phyloP scores from a whole-genome alignment of 2,888 invertebrate species.

The Drosophila nr. perissopoda region DNA sequence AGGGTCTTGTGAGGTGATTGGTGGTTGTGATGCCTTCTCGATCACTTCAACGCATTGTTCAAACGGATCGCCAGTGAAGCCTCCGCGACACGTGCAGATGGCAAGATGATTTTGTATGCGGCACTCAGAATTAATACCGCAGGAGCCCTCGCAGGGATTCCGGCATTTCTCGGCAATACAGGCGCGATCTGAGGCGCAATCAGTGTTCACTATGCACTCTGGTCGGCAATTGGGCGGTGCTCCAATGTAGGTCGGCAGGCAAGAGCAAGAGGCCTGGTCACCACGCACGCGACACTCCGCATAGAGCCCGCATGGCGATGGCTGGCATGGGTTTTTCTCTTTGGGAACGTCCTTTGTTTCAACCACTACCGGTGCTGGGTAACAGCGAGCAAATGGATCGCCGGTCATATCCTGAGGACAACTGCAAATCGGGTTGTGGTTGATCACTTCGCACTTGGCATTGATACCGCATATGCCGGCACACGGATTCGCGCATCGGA shows the following conservation, averaged over 20 bases:
- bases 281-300: conserved; percentile 88
- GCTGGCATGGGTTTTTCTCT: conserved; percentile 88
- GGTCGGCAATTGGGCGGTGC: conserved; percentile 89
- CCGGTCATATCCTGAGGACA: conserved; percentile 91
- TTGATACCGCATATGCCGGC: conserved; percentile 92
- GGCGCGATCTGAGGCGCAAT: conserved; percentile 88
- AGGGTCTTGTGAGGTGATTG: conserved; percentile 86
- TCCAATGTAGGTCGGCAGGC: conserved; percentile 88
- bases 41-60: conserved; percentile 86
- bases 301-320: conserved; percentile 90
- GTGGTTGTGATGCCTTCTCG: conserved; percentile 86
- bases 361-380: conserved; percentile 84
- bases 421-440: conserved; percentile 93
- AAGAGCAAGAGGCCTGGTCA: conserved; percentile 88
- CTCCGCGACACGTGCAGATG: conserved; percentile 87
- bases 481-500: conserved; percentile 93
- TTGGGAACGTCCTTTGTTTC: conserved; percentile 70
- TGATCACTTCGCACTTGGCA: conserved; percentile 91
- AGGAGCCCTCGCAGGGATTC: conserved; percentile 90
- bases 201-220: conserved; percentile 88
- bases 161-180: conserved; percentile 90
- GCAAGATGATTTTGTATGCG: conserved; percentile 90
- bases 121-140: conserved; percentile 90
- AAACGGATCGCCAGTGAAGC: conserved; percentile 89
- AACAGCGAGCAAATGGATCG: conserved; percentile 92